Evolutionary conservation across 2,888 invertebrate genomes (phyloP).

Genomic region (Drosophila nr. medialis): DNA sequence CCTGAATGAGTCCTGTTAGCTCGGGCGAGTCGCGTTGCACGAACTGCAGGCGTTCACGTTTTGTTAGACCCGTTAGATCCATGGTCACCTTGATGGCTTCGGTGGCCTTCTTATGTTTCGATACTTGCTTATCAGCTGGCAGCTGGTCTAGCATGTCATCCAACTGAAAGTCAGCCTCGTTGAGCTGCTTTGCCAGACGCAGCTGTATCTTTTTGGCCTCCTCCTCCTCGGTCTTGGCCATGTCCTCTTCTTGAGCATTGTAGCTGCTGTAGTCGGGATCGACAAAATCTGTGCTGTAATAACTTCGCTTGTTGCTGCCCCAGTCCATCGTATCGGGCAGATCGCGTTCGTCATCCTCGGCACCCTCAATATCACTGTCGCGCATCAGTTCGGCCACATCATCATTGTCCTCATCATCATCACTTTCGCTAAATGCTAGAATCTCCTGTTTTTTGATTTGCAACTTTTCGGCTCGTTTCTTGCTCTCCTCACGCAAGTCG

Average conservation of each 20-base stretch:
- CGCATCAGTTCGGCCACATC: conserved; percentile 84
- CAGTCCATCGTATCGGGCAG: conserved; percentile 93
- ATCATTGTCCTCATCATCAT: conserved; percentile 85
- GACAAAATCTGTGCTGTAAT: conserved; percentile 94
- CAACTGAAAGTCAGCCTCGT: conserved; percentile 89
- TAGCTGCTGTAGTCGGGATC: conserved; percentile 90
- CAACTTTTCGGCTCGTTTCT: conserved; percentile 84
- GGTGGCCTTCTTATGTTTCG: background rate
- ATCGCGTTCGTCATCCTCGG: conserved; percentile 87
- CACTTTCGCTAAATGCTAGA: conserved; percentile 86
- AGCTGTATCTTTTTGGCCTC: conserved; percentile 93
- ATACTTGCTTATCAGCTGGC: background rate
- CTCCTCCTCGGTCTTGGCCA: conserved; percentile 92
- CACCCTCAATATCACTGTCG: conserved; percentile 92
- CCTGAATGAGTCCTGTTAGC: conserved; percentile 90
- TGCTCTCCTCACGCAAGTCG: conserved; percentile 86
- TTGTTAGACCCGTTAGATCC: conserved; percentile 91
- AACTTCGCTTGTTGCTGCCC: conserved; percentile 92
- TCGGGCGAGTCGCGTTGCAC: conserved; percentile 95
- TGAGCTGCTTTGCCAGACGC: conserved; percentile 90
- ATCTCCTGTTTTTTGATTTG: conserved; percentile 88
- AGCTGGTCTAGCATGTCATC: conserved; percentile 40
- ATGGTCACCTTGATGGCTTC: conserved; percentile 87
- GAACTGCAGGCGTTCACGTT: conserved; percentile 90
- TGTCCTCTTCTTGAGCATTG: conserved; percentile 87